Conservation (phyloP, 2,797 vertebrate genomes). For the Diglossa cyanea region DNA sequence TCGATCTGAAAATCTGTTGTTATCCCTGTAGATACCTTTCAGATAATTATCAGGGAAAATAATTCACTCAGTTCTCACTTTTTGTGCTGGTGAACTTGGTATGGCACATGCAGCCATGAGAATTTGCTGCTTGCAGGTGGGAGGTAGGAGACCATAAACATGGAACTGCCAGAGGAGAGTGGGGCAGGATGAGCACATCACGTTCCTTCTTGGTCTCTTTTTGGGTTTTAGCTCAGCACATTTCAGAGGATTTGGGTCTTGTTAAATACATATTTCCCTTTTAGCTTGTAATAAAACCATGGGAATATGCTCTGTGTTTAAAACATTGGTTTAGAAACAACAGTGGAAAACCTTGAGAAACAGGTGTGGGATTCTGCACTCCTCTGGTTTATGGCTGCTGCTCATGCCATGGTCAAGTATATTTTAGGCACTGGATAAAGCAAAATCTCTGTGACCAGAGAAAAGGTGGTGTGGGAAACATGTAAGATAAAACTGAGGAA, state of each 20-base stretch:
- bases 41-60: not conserved
- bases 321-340: not conserved
- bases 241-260: not conserved
- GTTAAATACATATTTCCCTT: not conserved
- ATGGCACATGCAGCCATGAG: not conserved
- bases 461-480: not conserved
- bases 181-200: not conserved
- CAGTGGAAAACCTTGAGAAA: not conserved
- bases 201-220: not conserved
- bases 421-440: not conserved
- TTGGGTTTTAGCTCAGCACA: not conserved
- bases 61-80: not conserved
- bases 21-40: not conserved
- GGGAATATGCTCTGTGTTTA: not conserved
- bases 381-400: not conserved
- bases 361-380: not conserved
- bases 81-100: not conserved
- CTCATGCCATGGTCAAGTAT: not conserved
- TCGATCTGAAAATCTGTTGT: conserved; percentile 10
- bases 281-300: not conserved
- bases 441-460: not conserved
- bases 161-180: not conserved
- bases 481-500: not conserved
- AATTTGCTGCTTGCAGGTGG: not conserved
- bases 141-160: not conserved